These are phyloP conservation scores for Xylota segnis DNA, from an alignment of 2,888 invertebrate species.

Conservation along the genomic window DNA sequence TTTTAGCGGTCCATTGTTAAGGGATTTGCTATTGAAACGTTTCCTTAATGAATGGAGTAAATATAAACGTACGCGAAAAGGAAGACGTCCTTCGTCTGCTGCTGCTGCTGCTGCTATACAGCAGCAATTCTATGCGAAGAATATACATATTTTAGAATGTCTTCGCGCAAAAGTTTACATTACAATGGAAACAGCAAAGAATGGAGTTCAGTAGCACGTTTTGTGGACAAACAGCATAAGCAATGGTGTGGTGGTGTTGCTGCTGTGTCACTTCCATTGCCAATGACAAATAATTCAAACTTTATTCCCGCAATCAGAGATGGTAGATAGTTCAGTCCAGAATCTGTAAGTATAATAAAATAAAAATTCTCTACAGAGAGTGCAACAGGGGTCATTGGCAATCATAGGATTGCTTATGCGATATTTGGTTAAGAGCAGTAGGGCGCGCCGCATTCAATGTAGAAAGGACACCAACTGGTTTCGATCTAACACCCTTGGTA, in stretches of 20 bases:
- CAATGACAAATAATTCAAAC: constrained; percentile 64
- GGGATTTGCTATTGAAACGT: constrained; percentile 76
- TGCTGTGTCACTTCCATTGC: constrained; percentile 51
- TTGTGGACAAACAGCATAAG: constrained; percentile 53
- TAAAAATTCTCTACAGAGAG: constrained; percentile 31
- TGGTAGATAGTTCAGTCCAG: constrained; percentile 17
- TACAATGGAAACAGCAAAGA: constrained; percentile 49
- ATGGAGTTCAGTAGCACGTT: constrained; percentile 51
- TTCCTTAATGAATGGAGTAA: constrained; percentile 74
- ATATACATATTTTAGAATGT: constrained; percentile 49
- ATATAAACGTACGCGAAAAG: constrained; percentile 50
- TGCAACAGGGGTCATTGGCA: constrained; percentile 67
- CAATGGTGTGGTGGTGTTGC: constrained; percentile 22
- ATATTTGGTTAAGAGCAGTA: constrained; percentile 62
- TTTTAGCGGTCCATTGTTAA: constrained; percentile 63
- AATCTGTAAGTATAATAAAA: constrained; percentile 37
- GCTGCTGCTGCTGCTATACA: no score
- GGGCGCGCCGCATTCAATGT: constrained; percentile 45
- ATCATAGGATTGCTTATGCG: constrained; percentile 52
- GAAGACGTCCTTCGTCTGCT: constrained; percentile 15
- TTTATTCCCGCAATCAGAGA: constrained; percentile 40
- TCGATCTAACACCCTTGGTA: constrained; percentile 62
- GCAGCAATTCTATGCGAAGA: neutral
- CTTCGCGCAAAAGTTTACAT: constrained; percentile 41
- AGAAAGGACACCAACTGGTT: constrained; percentile 61